Percentiles rank a stretch among this genome's conserved stretches.
Conservation (phyloP, 1,140 invertebrate genomes). For the Drosophila leontia region DNA sequence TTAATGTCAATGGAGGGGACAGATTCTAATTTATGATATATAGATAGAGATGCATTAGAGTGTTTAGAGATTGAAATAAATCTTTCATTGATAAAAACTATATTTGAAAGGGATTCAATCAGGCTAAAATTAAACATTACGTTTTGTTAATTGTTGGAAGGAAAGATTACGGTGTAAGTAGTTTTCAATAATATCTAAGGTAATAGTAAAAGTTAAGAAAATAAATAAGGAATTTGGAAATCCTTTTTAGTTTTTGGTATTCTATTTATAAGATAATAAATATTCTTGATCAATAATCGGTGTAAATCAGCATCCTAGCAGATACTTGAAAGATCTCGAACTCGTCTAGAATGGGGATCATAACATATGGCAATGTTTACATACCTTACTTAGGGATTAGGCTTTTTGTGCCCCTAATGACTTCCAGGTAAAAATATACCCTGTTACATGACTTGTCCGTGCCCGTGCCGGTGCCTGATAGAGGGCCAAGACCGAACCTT, state of each 20-base stretch:
- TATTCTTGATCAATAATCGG: neutral
- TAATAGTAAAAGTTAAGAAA: neutral
- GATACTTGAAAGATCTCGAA: slow-evolving; percentile 16
- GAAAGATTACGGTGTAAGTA: neutral
- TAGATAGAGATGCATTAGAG: slow-evolving; percentile 62
- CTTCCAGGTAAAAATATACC: slow-evolving; percentile 67
- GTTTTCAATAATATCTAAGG: neutral
- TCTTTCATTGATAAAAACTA: slow-evolving; percentile 22
- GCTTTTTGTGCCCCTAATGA: slow-evolving; percentile 68
- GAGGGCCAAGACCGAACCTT: slow-evolving; percentile 23
- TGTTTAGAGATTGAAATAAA: slow-evolving; percentile 29
- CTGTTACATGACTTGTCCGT: slow-evolving; percentile 69
- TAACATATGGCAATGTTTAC: slow-evolving; percentile 32
- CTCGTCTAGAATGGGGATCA: slow-evolving; percentile 1
- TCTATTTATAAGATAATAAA: no score
- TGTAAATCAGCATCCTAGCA: neutral
- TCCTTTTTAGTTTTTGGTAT: neutral
- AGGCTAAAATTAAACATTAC: neutral
- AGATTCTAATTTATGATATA: slow-evolving; percentile 69
- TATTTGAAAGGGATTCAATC: neutral
- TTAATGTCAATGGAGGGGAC: slow-evolving; percentile 40
- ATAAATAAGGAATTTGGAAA: neutral
- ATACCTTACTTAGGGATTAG: slow-evolving; percentile 36
- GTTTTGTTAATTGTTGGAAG: neutral
- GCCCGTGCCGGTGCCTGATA: slow-evolving; percentile 36